phyloP scores from a whole-genome alignment of 2,113 vertebrate genomes.

The Spheniscus mendiculus region DNA sequence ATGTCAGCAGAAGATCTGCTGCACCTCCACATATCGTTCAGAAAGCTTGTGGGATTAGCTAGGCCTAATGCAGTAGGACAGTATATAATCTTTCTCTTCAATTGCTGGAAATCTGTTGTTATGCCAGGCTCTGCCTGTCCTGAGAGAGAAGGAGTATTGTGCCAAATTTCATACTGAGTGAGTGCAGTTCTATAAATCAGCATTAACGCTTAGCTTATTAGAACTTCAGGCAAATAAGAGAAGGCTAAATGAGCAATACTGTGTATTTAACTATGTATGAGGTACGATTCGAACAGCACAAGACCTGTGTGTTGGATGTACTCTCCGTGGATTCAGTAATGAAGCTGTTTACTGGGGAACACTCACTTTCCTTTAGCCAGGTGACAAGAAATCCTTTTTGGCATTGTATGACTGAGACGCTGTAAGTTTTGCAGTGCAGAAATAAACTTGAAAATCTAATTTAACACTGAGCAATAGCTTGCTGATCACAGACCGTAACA shows the following conservation, averaged over 20 bases:
- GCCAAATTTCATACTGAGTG: neutral
- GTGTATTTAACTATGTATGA: conserved; percentile 41
- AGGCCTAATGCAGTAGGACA: neutral
- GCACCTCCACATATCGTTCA: neutral
- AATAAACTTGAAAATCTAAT: conserved; percentile 5
- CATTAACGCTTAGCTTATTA: conserved; percentile 15
- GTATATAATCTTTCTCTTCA: neutral
- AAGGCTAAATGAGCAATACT: conserved; percentile 18
- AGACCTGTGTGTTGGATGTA: neutral
- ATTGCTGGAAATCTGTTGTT: conserved; percentile 14
- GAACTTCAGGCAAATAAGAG: neutral
- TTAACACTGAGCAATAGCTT: neutral
- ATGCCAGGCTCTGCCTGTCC: neutral
- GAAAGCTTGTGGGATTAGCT: neutral
- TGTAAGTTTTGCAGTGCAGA: conserved; percentile 2
- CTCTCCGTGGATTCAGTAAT: neutral
- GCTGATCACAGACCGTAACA: neutral
- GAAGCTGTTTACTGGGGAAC: neutral
- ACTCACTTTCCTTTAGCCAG: neutral
- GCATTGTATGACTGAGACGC: neutral
- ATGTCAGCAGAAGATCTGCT: neutral
- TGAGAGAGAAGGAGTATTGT: neutral
- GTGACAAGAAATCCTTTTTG: conserved; percentile 16
- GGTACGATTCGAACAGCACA: neutral
- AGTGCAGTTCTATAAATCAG: neutral